Percentiles rank a stretch among this genome's conserved stretches.
These are phyloP conservation scores for Athalia cordata DNA, from an alignment of 2,888 invertebrate species.

Conservation along the genomic window DNA sequence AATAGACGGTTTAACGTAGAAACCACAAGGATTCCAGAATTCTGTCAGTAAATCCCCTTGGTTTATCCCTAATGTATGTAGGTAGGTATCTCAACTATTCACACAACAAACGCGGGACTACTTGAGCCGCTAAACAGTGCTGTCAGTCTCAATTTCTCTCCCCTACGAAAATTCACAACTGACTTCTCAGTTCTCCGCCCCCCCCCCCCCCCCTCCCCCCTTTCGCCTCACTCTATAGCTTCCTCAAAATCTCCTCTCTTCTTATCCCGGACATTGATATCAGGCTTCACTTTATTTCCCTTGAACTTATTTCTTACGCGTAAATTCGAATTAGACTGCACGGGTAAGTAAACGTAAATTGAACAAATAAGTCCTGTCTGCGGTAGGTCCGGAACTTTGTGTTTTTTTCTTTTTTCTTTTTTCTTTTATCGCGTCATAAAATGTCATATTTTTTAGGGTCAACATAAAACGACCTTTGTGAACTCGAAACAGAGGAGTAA, in stretches of 20 bases:
- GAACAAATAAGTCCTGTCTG: no score
- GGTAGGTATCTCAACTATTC: conserved; percentile 44
- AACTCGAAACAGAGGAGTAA: background rate
- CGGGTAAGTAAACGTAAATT: no score
- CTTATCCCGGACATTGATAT: no score
- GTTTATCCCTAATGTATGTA: conserved; percentile 40
- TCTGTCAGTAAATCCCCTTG: conserved; percentile 44
- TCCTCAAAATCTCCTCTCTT: background rate
- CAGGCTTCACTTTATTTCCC: no score
- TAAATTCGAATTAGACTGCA: no score
- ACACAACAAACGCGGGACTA: conserved; percentile 44
- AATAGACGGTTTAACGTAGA: conserved; percentile 40
- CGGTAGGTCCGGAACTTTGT: no score
- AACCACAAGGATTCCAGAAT: conserved; percentile 40
- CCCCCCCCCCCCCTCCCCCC: conserved; percentile 20
- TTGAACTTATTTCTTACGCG: no score
- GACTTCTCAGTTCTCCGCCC: background rate
- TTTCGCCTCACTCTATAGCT: background rate
- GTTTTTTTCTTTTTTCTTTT: no score
- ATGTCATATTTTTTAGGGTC: background rate
- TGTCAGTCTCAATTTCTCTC: conserved; percentile 42
- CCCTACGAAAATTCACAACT: conserved; percentile 34
- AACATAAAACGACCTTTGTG: background rate
- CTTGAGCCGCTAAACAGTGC: conserved; percentile 40
- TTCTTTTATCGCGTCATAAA: no score